Conservation (phyloP, 2,888 invertebrate species). For the Phytoseiulus persimilis region DNA sequence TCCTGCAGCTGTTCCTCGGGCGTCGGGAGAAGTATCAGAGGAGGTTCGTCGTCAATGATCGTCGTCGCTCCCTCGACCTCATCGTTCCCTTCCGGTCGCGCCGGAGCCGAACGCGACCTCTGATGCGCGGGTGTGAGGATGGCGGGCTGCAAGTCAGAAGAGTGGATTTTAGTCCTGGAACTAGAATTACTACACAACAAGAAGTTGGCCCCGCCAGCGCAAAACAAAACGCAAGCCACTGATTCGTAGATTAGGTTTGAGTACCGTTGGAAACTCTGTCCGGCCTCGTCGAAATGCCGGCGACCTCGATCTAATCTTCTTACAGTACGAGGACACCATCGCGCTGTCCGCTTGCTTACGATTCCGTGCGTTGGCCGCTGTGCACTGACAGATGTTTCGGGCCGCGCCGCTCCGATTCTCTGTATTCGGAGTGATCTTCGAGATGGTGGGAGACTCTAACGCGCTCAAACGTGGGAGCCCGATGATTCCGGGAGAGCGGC, state of each 20-base stretch:
- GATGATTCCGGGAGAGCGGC: too few relatives aligned
- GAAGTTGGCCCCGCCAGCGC: background rate
- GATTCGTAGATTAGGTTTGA: background rate
- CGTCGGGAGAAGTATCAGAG: constrained; percentile 46
- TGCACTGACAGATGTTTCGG: too few relatives aligned
- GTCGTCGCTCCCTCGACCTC: constrained; percentile 38
- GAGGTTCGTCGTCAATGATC: background rate
- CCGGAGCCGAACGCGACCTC: constrained; percentile 27
- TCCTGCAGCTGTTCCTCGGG: constrained; percentile 48
- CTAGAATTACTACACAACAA: background rate
- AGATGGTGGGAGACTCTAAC: too few relatives aligned
- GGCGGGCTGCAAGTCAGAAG: background rate
- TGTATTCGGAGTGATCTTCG: too few relatives aligned
- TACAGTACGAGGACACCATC: background rate
- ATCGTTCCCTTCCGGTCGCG: constrained; percentile 33
- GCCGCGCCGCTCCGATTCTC: too few relatives aligned
- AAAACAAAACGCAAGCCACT: too few relatives aligned
- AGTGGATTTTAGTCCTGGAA: background rate
- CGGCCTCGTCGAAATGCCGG: background rate
- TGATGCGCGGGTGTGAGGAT: constrained; percentile 32
- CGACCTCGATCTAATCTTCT: background rate
- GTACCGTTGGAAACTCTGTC: background rate
- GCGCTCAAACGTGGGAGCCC: too few relatives aligned
- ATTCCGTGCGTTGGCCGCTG: background rate
- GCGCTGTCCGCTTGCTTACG: background rate